Evolutionary conservation across 2,797 vertebrate species (phyloP).

Genomic region (Hybognathus amarus): DNA sequence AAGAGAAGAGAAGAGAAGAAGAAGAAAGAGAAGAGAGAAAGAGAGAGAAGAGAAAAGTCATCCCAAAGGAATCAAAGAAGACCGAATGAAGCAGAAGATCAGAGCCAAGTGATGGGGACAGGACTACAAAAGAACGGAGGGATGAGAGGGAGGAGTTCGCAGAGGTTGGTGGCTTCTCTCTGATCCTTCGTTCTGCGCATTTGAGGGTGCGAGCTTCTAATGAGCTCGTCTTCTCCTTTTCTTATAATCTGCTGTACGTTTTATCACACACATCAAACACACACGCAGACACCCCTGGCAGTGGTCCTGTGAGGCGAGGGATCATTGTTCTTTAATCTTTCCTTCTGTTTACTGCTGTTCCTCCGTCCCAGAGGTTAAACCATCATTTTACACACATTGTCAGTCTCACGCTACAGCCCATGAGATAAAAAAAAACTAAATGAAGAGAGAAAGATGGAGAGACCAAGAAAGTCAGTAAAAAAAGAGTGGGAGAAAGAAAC

Average conservation of each 20-base stretch:
- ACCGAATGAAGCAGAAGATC: slow-evolving; percentile 10
- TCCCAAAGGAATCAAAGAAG: slow-evolving; percentile 23
- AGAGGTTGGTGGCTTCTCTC: slow-evolving; percentile 49
- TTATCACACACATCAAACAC: slow-evolving; percentile 77
- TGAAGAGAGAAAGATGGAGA: slow-evolving; percentile 32
- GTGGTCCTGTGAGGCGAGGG: slow-evolving; percentile 21
- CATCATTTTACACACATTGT: slow-evolving; percentile 53
- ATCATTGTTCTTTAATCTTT: slow-evolving; percentile 49
- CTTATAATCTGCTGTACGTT: slow-evolving; percentile 78
- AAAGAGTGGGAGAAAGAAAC: background rate
- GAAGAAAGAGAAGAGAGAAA: background rate
- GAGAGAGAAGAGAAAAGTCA: slow-evolving; percentile 2
- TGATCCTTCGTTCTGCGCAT: slow-evolving; percentile 42
- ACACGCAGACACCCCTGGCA: slow-evolving; percentile 22
- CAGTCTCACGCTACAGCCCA: slow-evolving; percentile 40
- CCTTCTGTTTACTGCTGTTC: slow-evolving; percentile 47
- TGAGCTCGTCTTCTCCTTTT: slow-evolving; percentile 73
- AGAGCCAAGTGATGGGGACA: slow-evolving; percentile 46
- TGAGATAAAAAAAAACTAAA: slow-evolving; percentile 27
- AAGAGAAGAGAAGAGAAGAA: background rate
- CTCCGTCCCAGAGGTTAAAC: slow-evolving; percentile 52
- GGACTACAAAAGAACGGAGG: slow-evolving; percentile 44
- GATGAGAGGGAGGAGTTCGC: slow-evolving; percentile 43
- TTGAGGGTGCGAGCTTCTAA: slow-evolving; percentile 69
- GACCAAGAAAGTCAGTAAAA: background rate